Base-by-base conservation (phyloP, 2,113 vertebrate genomes). In the Macquaria ambigua region DNA sequence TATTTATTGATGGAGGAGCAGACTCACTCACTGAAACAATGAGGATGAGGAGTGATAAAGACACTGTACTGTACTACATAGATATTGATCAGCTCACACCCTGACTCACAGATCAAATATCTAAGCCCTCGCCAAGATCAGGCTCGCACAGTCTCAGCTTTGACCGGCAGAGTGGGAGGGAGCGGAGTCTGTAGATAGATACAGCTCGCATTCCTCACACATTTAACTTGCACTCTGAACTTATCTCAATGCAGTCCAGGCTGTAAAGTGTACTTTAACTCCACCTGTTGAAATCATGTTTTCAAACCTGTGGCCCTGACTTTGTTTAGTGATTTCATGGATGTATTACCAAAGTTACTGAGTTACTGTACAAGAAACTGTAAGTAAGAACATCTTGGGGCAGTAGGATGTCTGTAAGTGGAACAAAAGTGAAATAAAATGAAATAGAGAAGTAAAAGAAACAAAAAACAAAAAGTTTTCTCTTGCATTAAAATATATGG, bases 221-320 rank as follows among this genome's bases (percentile, higher is more conserved):
- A 25, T 64, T 75, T 52, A 58, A 79, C 74, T 43, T 73, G 78
- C 64, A 79, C 81, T 79, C 71, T 84, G 61, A 86, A 82, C 78
- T 28, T 9, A 8, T 39, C 46, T 70, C 6, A 28, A 53, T 11
- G 15, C 20, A 1, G 43, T 16, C 37, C 41, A 25, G n/a, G 5
- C 53, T 3, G 63, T 74, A 61, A 85, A 74, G 46, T 50, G 73
- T 8, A 21, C 61, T 48, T 48, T 5, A 78, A 68, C 79, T 46
- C 79, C 68, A 86, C 77, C 85, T 83, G 72, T 48, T 73, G 53
- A 72, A 56, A 50, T 23, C 50, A 7, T 2, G 8, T 48, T 53
- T 61, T 64, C 23, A 75, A 20, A 62, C n/a, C 25, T 25, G 62
- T 46, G 28, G 41, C 63, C 48, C 18, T 9, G 63, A 41, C 50